phyloP scores from a whole-genome alignment of 2,888 invertebrate genomes.

The Macrosoma leucophasiata region DNA sequence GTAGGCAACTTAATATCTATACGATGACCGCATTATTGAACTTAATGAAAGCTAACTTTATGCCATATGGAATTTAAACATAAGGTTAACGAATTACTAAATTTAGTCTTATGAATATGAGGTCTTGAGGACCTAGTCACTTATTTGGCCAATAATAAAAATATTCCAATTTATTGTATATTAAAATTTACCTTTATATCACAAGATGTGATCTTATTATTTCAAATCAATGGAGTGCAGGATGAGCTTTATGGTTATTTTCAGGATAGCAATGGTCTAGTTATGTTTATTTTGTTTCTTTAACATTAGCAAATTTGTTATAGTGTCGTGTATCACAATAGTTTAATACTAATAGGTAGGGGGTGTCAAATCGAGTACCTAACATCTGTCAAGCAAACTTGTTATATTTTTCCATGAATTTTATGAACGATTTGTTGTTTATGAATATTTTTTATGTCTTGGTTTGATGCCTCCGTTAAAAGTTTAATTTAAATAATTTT shows the following conservation, averaged over 20 bases:
- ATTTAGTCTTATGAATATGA: conserved; percentile 70
- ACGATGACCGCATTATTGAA: conserved; percentile 62
- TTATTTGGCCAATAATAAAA: conserved; percentile 74
- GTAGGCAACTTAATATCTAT: conserved; percentile 72
- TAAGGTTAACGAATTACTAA: conserved; percentile 76
- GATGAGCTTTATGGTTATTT: conserved; percentile 64
- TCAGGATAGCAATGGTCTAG: conserved; percentile 76
- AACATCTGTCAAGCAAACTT: conserved; percentile 54
- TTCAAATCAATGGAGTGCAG: conserved; percentile 72
- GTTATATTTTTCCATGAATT: conserved; percentile 71
- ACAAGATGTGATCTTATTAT: conserved; percentile 58
- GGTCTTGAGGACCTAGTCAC: conserved; percentile 74
- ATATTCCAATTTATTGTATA: conserved; percentile 75
- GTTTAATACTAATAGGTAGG: conserved; percentile 69
- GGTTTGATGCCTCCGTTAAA: conserved; percentile 75
- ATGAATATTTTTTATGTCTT: conserved; percentile 67
- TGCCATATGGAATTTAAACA: conserved; percentile 75
- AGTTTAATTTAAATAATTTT: conserved; percentile 73
- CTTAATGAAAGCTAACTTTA: conserved; percentile 76
- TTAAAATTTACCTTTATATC: conserved; percentile 64
- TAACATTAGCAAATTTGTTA: conserved; percentile 75
- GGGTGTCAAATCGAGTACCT: conserved; percentile 74
- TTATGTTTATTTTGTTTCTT: conserved; percentile 70
- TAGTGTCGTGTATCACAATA: conserved; percentile 74
- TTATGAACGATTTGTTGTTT: conserved; percentile 72